A percentile compares a stretch with the other conserved stretches of the same genome.
These are phyloP conservation scores for Aptenodytes forsteri DNA, from an alignment of 2,113 vertebrate species.

Conservation along the genomic window DNA sequence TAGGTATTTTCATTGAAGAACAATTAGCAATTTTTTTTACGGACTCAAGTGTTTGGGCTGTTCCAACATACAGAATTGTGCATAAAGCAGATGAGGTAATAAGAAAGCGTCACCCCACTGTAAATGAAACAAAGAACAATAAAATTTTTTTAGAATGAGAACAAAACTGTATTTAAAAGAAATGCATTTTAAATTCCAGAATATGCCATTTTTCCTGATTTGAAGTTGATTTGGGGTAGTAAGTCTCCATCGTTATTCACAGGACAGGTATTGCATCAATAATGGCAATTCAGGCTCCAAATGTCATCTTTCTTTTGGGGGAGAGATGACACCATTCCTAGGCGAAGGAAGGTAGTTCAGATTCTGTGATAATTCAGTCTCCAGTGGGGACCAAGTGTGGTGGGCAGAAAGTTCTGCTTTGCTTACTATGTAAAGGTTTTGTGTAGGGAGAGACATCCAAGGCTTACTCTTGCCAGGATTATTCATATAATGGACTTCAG, in stretches of 20 bases:
- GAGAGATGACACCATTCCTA: neutral
- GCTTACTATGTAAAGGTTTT: neutral
- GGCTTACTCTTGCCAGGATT: neutral
- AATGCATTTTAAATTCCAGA: neutral
- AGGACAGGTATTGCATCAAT: neutral
- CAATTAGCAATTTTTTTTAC: neutral
- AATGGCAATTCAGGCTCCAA: neutral
- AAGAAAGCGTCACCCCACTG: neutral
- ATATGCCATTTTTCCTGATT: neutral
- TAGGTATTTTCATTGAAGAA: neutral
- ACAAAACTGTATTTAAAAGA: neutral
- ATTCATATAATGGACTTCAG: neutral
- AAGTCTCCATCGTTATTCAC: neutral
- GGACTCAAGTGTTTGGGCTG: neutral
- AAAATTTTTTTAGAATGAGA: neutral
- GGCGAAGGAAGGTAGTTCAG: neutral
- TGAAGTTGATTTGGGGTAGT: neutral
- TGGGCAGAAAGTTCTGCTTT: neutral
- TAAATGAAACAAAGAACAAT: neutral
- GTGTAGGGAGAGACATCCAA: neutral
- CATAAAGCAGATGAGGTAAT: neutral
- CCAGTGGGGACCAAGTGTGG: too few species aligned
- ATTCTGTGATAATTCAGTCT: neutral
- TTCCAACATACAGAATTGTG: neutral
- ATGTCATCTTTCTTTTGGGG: neutral